Evolutionary conservation across 2,797 vertebrate genomes (phyloP), one percentile per base, ranked within the genome.

Genomic region (Tenualosa ilisha): DNA sequence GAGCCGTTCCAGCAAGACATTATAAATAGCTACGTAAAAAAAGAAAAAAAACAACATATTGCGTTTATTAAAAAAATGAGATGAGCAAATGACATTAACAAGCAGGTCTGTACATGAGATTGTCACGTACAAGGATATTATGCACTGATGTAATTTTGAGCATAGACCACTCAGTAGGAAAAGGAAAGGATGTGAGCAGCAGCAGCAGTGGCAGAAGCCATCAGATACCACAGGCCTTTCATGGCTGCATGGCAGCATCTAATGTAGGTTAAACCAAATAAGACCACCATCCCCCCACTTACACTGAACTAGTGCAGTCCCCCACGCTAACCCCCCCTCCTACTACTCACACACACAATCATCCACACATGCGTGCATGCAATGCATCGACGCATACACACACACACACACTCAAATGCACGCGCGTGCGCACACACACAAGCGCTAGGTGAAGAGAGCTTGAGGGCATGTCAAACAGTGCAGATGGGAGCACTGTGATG

Each of bases 261-360:
- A 85, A 82, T 84, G 61, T 87, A 82, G 85, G 82, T 87, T 59
- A 83, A 86, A 87, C 54, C 17, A 61, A 54, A 85, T 50, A 86
- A 85, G 31, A 87, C 43, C 82, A 81, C 81, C 75, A 68, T 87
- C 72, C 54, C 72, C 72, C 72, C 72, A 75, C 68, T 40, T 43
- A 75, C 72, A 79, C 72, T 79, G 17, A 46, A 46, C 72, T 79
- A 79, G 40, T 79, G 37, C 72, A 79, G 40, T 46, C 40, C 72
- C 72, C 72, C 7, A 5, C 72, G 8, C 4, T 79, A 11, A 46
- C 20, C 37, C 0, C 12, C 31, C 8, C 51, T 31, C 24, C 24
- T 26, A 68, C 15, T 43, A 40, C 22, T 15, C 83, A 26, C 65
- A 13, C 7, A 37, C 46, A 37, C 59, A 24, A 20, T 9, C 50